Conservation (phyloP, 2,113 vertebrate species). For the Istiophorus platypterus region DNA sequence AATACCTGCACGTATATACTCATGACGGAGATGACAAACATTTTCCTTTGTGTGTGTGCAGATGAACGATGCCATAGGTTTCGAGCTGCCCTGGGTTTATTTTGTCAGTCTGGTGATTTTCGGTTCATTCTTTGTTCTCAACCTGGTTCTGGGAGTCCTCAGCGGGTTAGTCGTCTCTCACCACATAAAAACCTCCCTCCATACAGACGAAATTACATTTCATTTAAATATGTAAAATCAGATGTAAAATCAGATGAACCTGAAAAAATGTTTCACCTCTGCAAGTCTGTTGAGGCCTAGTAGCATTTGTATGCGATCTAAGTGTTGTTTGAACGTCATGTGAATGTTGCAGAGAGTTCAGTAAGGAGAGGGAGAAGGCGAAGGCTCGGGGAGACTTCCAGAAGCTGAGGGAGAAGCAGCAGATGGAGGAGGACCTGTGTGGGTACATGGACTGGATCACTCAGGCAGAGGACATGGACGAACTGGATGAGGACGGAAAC, state of each 20-base stretch:
- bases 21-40: too few relatives aligned
- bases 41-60: conserved; percentile 54
- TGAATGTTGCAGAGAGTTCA: conserved; percentile 74
- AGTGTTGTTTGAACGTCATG: neutral
- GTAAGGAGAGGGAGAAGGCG: conserved; percentile 81
- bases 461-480: conserved; percentile 81
- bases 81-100: conserved; percentile 93
- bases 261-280: too few relatives aligned
- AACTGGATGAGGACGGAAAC: conserved; percentile 76
- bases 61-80: conserved; percentile 95
- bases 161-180: conserved; percentile 85
- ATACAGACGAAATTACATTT: too few relatives aligned
- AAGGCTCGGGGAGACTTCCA: conserved; percentile 81
- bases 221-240: neutral
- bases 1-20: too few relatives aligned
- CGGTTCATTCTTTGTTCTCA: conserved; percentile 95
- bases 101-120: conserved; percentile 95
- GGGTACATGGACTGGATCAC: conserved; percentile 84
- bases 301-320: neutral
- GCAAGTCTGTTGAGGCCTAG: neutral
- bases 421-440: conserved; percentile 82
- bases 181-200: neutral
- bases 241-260: too few relatives aligned
- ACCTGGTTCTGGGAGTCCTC: conserved; percentile 93
- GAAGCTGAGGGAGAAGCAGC: conserved; percentile 81